phyloP scores from a whole-genome alignment of 2,113 vertebrate genomes.

The Prunella fulvescens region DNA sequence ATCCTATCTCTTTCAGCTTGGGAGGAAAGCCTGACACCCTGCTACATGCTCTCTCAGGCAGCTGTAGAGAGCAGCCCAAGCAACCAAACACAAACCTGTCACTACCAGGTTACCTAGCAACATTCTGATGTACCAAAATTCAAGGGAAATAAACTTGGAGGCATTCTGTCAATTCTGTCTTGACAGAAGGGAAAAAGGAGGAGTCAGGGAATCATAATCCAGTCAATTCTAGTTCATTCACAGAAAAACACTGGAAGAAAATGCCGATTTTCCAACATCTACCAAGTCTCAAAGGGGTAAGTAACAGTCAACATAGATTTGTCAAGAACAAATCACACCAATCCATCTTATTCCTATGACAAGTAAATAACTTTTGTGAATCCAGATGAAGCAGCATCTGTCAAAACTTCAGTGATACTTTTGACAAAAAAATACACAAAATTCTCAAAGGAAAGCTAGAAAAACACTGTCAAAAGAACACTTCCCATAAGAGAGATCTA shows the following conservation, averaged over 20 bases:
- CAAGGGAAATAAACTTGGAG: background rate
- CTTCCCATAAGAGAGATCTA: background rate
- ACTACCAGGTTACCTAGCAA: background rate
- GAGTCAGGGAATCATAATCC: background rate
- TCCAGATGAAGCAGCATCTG: background rate
- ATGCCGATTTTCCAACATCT: background rate
- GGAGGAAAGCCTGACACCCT: rapidly evolving
- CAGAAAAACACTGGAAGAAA: background rate
- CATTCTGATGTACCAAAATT: background rate
- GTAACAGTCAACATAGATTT: background rate
- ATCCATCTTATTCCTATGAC: background rate
- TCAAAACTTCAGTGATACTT: background rate
- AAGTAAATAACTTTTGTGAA: background rate
- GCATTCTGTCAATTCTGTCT: background rate
- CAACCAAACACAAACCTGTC: background rate
- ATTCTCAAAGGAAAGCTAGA: background rate
- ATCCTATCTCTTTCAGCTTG: rapidly evolving
- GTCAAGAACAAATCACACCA: background rate
- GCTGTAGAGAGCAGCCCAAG: background rate
- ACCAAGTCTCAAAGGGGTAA: background rate
- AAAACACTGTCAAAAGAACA: background rate
- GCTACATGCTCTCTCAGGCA: background rate
- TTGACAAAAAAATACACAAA: background rate
- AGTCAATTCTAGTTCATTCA: background rate
- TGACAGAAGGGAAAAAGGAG: background rate